These are phyloP conservation scores for Rynchops niger DNA, from an alignment of 2,113 vertebrate genomes.

Conservation along the genomic window DNA sequence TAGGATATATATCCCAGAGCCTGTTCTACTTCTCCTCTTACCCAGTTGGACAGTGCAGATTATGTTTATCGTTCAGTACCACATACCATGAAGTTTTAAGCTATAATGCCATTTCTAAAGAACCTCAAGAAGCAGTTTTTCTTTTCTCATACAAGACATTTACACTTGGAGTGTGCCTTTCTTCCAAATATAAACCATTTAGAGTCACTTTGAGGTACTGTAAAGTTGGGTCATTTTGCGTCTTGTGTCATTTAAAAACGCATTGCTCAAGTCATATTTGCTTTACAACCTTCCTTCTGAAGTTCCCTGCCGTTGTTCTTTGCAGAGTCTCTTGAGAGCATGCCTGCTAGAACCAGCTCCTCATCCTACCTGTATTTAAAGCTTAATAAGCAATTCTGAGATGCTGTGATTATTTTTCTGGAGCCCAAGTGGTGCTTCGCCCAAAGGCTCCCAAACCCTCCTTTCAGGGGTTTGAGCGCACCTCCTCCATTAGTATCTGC, in stretches of 20 bases:
- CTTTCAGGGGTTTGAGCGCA: background rate
- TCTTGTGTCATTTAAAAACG: background rate
- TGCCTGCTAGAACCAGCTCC: background rate
- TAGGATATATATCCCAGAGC: background rate
- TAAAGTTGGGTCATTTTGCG: background rate
- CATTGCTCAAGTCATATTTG: background rate
- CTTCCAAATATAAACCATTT: background rate
- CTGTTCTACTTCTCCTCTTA: background rate
- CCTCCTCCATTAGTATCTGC: background rate
- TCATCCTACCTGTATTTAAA: background rate
- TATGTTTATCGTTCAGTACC: background rate
- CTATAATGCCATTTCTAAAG: background rate
- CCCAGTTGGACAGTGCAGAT: background rate
- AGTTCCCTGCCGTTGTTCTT: background rate
- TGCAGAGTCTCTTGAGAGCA: background rate
- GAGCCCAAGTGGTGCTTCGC: background rate
- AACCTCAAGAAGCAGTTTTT: background rate
- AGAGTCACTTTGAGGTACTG: background rate
- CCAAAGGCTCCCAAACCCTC: background rate
- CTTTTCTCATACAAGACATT: background rate
- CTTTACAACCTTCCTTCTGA: background rate
- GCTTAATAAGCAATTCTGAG: background rate
- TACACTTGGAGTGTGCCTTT: background rate
- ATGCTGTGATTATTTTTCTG: background rate
- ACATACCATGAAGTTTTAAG: background rate